Percentiles rank a stretch among this genome's conserved stretches.
These are phyloP conservation scores for Phalanger gymnotis DNA, from an alignment of 2,797 vertebrate species.

Conservation along the genomic window DNA sequence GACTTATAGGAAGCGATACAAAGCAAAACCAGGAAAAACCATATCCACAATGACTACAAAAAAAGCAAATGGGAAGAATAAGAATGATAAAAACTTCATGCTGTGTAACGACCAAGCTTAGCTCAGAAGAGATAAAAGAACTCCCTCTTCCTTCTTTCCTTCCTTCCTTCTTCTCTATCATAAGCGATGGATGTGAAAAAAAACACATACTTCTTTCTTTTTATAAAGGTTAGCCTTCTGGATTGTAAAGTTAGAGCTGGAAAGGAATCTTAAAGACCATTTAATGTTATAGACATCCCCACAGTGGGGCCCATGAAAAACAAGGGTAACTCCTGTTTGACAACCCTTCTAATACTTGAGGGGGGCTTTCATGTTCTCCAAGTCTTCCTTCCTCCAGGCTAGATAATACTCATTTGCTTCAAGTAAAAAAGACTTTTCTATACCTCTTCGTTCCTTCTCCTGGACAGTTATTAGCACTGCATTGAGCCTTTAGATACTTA, in stretches of 20 bases:
- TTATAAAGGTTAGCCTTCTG: not conserved
- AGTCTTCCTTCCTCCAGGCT: not conserved
- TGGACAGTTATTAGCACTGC: not conserved
- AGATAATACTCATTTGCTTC: not conserved
- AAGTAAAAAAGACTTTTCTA: not conserved
- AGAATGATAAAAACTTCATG: not conserved
- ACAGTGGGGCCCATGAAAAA: not conserved
- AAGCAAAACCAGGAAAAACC: not conserved
- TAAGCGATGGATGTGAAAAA: not conserved
- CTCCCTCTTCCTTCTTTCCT: not conserved
- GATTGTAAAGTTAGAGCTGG: not conserved
- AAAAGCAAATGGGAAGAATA: not conserved
- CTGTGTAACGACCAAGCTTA: not conserved
- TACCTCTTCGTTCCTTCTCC: not conserved
- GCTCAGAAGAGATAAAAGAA: not conserved
- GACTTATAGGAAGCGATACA: not conserved
- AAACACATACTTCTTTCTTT: not conserved
- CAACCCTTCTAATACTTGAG: not conserved
- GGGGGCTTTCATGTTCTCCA: not conserved
- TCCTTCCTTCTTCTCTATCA: not conserved
- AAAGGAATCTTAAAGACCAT: not conserved
- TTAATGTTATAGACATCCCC: not conserved
- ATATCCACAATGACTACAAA: not conserved
- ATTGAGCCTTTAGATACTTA: not conserved
- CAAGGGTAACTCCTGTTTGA: not conserved